Base-by-base conservation (phyloP, 92 coral and sea anemone species). In the Scolanthus callimorphus region DNA sequence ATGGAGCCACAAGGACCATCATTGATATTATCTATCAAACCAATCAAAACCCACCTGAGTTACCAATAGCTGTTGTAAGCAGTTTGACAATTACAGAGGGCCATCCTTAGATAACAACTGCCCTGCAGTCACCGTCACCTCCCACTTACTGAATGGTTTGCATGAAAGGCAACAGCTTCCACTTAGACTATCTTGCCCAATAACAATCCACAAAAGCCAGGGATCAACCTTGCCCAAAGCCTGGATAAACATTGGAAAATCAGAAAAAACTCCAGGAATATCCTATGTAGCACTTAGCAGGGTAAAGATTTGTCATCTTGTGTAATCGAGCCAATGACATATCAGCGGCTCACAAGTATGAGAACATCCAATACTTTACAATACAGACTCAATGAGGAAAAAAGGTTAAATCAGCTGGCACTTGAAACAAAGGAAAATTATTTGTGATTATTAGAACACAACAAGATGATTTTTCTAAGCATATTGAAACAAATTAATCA, bases 1-100 rank as follows among this genome's bases (percentile, higher is more conserved):
- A 61, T 70, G 78, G 78, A 39, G 70, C 78, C 23, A 59, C 78
- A 25, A 62, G 62, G 21, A 58, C 50, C 15, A 29, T 70, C 19
- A 45, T 64, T 13, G 65, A 67, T 43, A 31, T 67, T 19, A 67
- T 67, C 52, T 69, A 69, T 62, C 52, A 60, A 49, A 65, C 30
- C 59, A 38, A 65, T 45, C 65, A 74, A 30, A 65, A 65, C 21
- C 74, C 80, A 47, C n/a, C n/a, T n/a, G n/a, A n/a, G n/a, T n/a
- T n/a, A n/a, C n/a, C n/a, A n/a, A n/a, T n/a, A n/a, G n/a, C 80
- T 67, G 38, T 48, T 60, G 67, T 56, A 76, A 57, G 27, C 48
- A 67, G 60, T 76, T 76, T 67, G 83, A 76, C 70, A 62, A 69
- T 60, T 77, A 77, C 49, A 70, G 51, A 68, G 84, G 78, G 61